Evolutionary conservation across 2,888 invertebrate species (phyloP).

Genomic region (Caenorhabditis macrosperma): DNA sequence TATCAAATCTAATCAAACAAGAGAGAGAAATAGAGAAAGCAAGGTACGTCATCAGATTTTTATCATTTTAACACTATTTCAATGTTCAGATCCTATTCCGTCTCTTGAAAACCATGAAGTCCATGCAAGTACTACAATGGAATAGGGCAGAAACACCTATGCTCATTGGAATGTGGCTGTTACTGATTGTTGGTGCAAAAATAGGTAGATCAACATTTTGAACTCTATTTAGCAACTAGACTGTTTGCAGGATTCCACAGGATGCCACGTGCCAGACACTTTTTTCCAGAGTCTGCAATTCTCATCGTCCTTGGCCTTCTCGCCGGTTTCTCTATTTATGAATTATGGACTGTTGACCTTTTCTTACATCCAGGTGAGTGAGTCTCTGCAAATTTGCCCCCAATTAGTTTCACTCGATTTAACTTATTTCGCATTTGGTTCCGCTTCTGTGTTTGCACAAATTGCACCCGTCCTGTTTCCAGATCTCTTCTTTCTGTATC

Average conservation of each 20-base stretch:
- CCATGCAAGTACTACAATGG: constrained; percentile 63
- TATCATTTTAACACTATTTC: neutral
- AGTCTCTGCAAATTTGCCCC: neutral
- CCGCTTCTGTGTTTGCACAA: no score
- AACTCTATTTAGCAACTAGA: neutral
- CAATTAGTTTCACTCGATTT: no score
- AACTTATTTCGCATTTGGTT: no score
- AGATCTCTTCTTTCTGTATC: constrained; percentile 95
- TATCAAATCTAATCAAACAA: constrained; percentile 9
- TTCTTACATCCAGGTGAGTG: constrained; percentile 69
- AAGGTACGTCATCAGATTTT: constrained; percentile 17
- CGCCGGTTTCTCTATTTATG: constrained; percentile 67
- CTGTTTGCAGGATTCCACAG: constrained; percentile 71
- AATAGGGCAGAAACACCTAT: constrained; percentile 74
- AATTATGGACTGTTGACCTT: constrained; percentile 65
- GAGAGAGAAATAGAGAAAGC: constrained; percentile 16
- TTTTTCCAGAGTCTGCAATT: constrained; percentile 72
- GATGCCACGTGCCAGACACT: constrained; percentile 48
- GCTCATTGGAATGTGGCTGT: constrained; percentile 70
- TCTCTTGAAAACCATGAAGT: constrained; percentile 20
- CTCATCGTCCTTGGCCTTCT: constrained; percentile 67
- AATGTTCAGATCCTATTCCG: neutral
- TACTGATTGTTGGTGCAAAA: constrained; percentile 68
- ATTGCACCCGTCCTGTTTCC: no score
- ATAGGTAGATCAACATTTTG: constrained; percentile 50